phyloP scores from a whole-genome alignment of 2,888 invertebrate genomes.

The Pseudococcus jackbeardsleyi region DNA sequence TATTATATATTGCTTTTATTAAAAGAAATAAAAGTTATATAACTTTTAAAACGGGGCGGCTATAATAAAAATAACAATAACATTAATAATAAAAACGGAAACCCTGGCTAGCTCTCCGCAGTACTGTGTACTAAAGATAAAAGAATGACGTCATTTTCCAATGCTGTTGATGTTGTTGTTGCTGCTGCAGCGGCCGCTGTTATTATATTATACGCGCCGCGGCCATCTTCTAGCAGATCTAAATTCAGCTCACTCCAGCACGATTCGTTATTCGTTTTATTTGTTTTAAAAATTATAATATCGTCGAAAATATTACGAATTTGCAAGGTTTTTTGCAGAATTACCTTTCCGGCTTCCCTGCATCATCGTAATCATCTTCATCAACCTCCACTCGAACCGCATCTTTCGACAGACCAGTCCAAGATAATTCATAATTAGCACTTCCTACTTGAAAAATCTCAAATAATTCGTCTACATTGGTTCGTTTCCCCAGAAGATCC shows the following conservation, averaged over 20 bases:
- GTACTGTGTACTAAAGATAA: conserved; percentile 33
- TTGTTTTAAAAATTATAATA: background rate
- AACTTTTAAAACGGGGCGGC: conserved; percentile 63
- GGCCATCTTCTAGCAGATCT: background rate
- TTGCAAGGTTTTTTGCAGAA: too few species aligned
- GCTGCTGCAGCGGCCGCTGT: background rate
- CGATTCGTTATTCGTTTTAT: background rate
- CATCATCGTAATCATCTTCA: background rate
- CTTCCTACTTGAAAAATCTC: background rate
- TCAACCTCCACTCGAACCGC: background rate
- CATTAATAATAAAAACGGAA: conserved; percentile 63
- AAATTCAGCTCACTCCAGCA: background rate
- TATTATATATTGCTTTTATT: conserved; percentile 64
- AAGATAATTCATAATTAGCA: conserved; percentile 4
- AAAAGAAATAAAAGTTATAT: conserved; percentile 64
- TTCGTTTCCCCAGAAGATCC: background rate
- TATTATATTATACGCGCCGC: conserved; percentile 22
- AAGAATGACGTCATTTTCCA: conserved; percentile 50
- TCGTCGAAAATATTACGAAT: too few species aligned
- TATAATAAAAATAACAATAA: conserved; percentile 64
- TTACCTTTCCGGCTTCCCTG: background rate
- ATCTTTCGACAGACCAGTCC: background rate
- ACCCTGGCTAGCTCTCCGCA: conserved; percentile 30
- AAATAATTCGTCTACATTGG: background rate
- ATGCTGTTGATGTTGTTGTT: conserved; percentile 8